These are phyloP conservation scores for Hirudinaria manillensis DNA, from an alignment of 2,888 invertebrate species.

Conservation along the genomic window DNA sequence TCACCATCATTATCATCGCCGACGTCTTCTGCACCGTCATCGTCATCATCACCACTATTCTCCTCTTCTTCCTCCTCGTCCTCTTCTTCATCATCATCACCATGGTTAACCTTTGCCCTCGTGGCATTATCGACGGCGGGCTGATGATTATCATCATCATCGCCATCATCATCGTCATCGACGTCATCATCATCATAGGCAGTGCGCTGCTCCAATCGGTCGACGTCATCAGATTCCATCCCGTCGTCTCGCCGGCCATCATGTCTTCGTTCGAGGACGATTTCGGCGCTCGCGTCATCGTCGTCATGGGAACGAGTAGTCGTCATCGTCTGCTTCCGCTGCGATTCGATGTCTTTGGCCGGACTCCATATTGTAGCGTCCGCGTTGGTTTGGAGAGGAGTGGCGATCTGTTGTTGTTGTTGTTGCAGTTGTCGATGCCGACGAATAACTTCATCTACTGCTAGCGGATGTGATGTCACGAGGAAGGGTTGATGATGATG, in stretches of 20 bases:
- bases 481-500: background rate
- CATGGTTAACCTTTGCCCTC: background rate
- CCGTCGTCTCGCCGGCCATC: background rate
- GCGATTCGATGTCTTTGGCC: constrained; percentile 22
- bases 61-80: background rate
- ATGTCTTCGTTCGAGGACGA: background rate
- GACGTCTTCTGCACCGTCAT: background rate
- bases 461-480: background rate
- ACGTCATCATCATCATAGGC: background rate
- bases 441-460: background rate
- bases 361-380: constrained; percentile 16
- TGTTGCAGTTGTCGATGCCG: background rate
- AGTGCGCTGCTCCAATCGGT: background rate
- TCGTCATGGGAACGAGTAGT: constrained; percentile 7
- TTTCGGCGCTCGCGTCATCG: background rate
- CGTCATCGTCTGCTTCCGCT: background rate
- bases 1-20: background rate
- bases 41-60: background rate
- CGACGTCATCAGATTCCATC: background rate
- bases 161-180: background rate
- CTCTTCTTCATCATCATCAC: background rate
- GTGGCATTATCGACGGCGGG: background rate
- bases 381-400: background rate
- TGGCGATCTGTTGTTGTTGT: background rate
- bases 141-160: background rate